Evolutionary conservation across 2,888 invertebrate species (phyloP).

Genomic region (Branchipolynoe longqiensis): DNA sequence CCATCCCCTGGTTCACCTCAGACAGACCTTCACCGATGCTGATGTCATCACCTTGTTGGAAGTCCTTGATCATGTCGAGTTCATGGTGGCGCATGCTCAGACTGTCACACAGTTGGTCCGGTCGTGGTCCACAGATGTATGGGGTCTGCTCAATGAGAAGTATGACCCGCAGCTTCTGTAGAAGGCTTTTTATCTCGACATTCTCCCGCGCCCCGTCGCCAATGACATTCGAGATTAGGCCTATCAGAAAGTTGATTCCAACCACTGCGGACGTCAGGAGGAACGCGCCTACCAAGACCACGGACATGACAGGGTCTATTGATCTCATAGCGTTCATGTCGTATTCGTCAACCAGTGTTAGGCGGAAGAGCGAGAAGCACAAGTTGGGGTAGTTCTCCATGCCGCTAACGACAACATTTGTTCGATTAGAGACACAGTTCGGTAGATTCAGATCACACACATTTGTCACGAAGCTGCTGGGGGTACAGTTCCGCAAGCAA

Average conservation of each 20-base stretch:
- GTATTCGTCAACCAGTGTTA: constrained; percentile 38
- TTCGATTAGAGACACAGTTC: neutral
- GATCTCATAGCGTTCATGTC: constrained; percentile 30
- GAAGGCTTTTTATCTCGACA: constrained; percentile 8
- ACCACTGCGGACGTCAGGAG: constrained; percentile 30
- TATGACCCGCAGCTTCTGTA: constrained; percentile 14
- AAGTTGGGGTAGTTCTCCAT: constrained; percentile 16
- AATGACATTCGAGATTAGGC: constrained; percentile 20
- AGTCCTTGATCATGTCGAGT: neutral
- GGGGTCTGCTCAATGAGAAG: constrained; percentile 21
- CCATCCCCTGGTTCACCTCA: neutral
- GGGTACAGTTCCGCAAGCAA: neutral
- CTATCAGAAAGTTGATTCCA: constrained; percentile 34
- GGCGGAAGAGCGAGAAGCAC: constrained; percentile 25
- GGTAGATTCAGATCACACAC: neutral
- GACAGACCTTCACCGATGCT: neutral
- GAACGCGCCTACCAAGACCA: neutral
- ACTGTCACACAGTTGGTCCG: neutral
- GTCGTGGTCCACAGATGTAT: neutral
- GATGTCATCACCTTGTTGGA: neutral
- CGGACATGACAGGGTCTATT: constrained; percentile 28
- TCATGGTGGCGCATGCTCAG: neutral
- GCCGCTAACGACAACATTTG: neutral
- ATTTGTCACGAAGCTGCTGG: neutral
- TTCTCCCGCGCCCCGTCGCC: constrained; percentile 31